A percentile compares a stretch with the other conserved stretches of the same genome.
Conservation (phyloP, 1,140 invertebrate species). For the Lepidurus couesii region DNA sequence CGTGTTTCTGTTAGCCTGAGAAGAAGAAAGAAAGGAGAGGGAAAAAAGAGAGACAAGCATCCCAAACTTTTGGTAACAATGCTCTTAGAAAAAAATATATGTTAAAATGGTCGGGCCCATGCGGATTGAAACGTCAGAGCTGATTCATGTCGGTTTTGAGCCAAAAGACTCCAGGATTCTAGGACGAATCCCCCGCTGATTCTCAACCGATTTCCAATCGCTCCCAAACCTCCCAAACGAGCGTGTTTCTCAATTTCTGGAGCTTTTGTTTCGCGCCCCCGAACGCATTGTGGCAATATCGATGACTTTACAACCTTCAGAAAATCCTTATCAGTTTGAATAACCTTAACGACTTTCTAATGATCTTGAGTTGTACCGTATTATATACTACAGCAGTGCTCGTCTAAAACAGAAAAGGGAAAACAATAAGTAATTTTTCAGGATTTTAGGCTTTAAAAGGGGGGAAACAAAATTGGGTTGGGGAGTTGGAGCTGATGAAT, state of each 20-base stretch:
- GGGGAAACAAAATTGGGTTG: too few species aligned
- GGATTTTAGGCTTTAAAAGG: too few species aligned
- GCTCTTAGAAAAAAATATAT: neutral
- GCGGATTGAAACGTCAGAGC: slow-evolving; percentile 11
- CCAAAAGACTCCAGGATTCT: neutral
- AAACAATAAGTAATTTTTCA: too few species aligned
- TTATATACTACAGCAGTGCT: too few species aligned
- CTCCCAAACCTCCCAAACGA: neutral
- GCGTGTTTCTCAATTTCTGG: neutral
- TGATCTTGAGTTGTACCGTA: too few species aligned
- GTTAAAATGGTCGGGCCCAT: neutral
- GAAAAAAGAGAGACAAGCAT: neutral
- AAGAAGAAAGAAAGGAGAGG: neutral
- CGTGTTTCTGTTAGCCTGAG: neutral
- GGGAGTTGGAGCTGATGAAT: slow-evolving; percentile 9
- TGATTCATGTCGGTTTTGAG: neutral
- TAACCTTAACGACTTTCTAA: too few species aligned
- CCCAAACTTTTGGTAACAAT: too few species aligned
- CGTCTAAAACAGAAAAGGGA: too few species aligned
- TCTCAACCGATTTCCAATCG: slow-evolving; percentile 6
- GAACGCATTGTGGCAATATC: too few species aligned
- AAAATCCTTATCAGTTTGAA: too few species aligned
- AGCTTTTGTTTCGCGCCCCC: neutral
- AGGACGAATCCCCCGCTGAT: slow-evolving; percentile 13
- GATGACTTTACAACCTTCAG: too few species aligned